phyloP scores from a whole-genome alignment of 2,113 vertebrate species.

The Platichthys stellatus region DNA sequence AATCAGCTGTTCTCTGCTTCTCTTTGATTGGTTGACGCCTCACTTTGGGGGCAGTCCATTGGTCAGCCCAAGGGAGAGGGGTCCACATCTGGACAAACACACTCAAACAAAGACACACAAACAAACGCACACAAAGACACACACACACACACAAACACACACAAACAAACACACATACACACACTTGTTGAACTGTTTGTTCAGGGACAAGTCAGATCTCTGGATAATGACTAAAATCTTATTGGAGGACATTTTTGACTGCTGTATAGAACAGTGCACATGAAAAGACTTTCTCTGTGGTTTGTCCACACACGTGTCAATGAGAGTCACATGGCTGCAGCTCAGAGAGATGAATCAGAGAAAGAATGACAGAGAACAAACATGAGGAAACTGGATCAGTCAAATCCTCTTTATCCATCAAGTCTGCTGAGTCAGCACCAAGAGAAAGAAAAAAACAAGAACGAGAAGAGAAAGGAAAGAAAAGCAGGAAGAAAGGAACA shows the following conservation, averaged over 20 bases:
- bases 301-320: background rate
- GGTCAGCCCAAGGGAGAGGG: constrained; percentile 8
- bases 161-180: background rate
- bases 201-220: constrained; percentile 54
- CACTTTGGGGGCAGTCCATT: background rate
- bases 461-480: too few species aligned
- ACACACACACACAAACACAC: background rate
- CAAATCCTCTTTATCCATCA: too few species aligned
- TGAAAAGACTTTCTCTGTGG: background rate
- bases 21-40: constrained; percentile 11
- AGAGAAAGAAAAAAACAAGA: too few species aligned
- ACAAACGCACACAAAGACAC: background rate
- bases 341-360: too few species aligned
- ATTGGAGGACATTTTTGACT: background rate
- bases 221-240: background rate
- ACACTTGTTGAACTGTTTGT: constrained; percentile 27
- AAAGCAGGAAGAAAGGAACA: too few species aligned
- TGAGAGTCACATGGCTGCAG: too few species aligned
- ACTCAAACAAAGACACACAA: background rate
- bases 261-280: background rate
- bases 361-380: too few species aligned
- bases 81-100: background rate
- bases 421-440: too few species aligned
- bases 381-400: too few species aligned
- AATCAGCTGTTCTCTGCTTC: constrained; percentile 15